phyloP scores from a whole-genome alignment of 2,888 invertebrate genomes.

The Drosophila robusta region DNA sequence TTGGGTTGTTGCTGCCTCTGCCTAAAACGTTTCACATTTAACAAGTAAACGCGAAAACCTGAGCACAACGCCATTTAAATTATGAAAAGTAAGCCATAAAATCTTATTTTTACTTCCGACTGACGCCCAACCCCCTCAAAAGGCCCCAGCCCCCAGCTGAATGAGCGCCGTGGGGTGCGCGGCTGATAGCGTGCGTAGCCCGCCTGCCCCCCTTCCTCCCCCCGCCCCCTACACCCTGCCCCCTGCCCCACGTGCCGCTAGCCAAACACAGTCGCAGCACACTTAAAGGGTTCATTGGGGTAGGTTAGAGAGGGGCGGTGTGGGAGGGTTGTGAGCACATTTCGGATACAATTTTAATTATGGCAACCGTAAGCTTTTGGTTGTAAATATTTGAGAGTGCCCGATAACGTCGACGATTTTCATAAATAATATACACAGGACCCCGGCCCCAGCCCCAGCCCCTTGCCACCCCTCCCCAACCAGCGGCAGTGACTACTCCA shows the following conservation, averaged over 20 bases:
- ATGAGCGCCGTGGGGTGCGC: conserved; percentile 34
- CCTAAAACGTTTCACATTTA: conserved; percentile 60
- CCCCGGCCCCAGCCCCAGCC: conserved; percentile 19
- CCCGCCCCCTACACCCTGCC: background rate
- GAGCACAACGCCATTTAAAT: conserved; percentile 66
- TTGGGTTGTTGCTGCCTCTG: background rate
- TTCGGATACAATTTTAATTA: conserved; percentile 84
- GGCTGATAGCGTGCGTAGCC: conserved; percentile 39
- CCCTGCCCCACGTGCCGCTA: background rate
- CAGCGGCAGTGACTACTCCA: conserved; percentile 46
- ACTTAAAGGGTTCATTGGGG: conserved; percentile 52
- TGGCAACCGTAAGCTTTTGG: conserved; percentile 84
- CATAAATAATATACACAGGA: conserved; percentile 82
- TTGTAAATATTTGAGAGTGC: conserved; percentile 83
- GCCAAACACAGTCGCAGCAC: conserved; percentile 24
- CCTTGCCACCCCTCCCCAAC: background rate
- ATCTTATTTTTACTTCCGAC: conserved; percentile 78
- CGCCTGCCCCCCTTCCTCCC: background rate
- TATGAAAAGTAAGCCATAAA: conserved; percentile 83
- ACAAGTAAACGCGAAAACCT: conserved; percentile 30
- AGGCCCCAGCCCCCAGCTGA: conserved; percentile 3
- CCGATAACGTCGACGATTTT: conserved; percentile 83
- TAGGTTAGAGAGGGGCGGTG: conserved; percentile 9
- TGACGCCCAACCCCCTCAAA: background rate
- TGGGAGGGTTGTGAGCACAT: conserved; percentile 57